A percentile compares a stretch with the other conserved stretches of the same genome.
Evolutionary conservation across 1,140 invertebrate genomes (phyloP).

Genomic region (Caenorhabditis latens): DNA sequence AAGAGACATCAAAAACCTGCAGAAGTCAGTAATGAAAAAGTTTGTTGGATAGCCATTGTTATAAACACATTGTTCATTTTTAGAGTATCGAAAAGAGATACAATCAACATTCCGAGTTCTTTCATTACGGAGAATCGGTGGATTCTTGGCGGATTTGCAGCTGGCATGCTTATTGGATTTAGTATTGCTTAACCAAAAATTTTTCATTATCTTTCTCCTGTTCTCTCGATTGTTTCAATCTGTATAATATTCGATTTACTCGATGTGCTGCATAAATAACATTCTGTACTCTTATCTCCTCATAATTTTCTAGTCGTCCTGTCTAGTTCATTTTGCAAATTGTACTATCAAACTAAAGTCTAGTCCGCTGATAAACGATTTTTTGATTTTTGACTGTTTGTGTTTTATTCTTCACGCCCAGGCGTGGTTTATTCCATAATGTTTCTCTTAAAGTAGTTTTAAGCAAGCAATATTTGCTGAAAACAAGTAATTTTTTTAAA

Average conservation of each 20-base stretch:
- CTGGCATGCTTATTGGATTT: constrained; percentile 28
- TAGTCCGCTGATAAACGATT: constrained; percentile 5
- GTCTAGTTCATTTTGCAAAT: constrained; percentile 32
- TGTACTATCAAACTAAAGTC: not conserved
- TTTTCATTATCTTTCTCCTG: not conserved
- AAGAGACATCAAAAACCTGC: constrained; percentile 9
- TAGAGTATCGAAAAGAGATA: constrained; percentile 4
- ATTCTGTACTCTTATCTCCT: not conserved
- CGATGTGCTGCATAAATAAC: constrained; percentile 6
- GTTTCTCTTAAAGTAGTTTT: not conserved
- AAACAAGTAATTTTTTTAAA: too few relatives aligned
- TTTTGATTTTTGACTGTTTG: not conserved
- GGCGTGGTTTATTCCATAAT: not conserved
- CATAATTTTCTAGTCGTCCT: constrained; percentile 13
- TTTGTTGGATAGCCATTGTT: not conserved
- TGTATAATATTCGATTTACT: constrained; percentile 26
- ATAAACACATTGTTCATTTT: not conserved
- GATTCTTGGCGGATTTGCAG: constrained; percentile 29
- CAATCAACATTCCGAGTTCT: not conserved
- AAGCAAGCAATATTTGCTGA: not conserved
- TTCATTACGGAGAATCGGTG: constrained; percentile 8
- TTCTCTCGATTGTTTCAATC: not conserved
- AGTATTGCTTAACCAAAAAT: not conserved
- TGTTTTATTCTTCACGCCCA: not conserved
- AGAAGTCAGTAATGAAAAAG: constrained; percentile 39